Evolutionary conservation across 2,888 invertebrate species (phyloP), one percentile per base, ranked within the genome.

Genomic region (Agriopis marginaria): DNA sequence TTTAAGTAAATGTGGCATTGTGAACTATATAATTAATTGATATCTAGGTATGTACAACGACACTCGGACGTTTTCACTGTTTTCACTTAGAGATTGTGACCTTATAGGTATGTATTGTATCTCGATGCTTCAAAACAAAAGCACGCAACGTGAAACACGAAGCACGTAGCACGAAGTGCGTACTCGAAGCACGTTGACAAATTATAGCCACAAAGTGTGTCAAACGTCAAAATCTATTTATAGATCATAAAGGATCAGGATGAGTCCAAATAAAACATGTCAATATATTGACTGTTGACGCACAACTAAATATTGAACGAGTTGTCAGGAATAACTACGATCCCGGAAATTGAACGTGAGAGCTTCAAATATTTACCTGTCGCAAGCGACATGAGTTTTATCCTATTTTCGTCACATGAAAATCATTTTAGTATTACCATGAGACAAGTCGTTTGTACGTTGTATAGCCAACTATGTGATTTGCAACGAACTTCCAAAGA

Each of bases 261-360:
- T 75, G 61, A 76, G 77, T 72, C 55, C 73, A 73, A 79, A 81
- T 68, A 72, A 75, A 76, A 77, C 75, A 75, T 58, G 59, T 49
- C 67, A 74, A 74, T 79, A 74, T 79, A 76, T 81, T 79, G 75
- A 77, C 74, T 63, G 76, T 75, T 69, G 73, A 73, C 73, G 70
- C 51, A 63, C 56, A 76, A 63, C 73, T 79, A 78, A 82, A 83
- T 79, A 80, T 81, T 83, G 73, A 70, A 74, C 77, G 75, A 76
- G 72, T 73, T 75, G 76, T 74, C 77, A 79, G 75, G 70, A 73
- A 82, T 82, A 62, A 62, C 62, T 62, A 70, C 76, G 17, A 65
- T 68, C 32, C 75, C 78, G 81, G 82, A 84, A 82, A 83, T 81
- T 80, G 77, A 78, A 78, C 77, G 72, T 69, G 80, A 79, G 72